Conservation (phyloP, 1,140 invertebrate species). For the Parapsyche elsis region DNA sequence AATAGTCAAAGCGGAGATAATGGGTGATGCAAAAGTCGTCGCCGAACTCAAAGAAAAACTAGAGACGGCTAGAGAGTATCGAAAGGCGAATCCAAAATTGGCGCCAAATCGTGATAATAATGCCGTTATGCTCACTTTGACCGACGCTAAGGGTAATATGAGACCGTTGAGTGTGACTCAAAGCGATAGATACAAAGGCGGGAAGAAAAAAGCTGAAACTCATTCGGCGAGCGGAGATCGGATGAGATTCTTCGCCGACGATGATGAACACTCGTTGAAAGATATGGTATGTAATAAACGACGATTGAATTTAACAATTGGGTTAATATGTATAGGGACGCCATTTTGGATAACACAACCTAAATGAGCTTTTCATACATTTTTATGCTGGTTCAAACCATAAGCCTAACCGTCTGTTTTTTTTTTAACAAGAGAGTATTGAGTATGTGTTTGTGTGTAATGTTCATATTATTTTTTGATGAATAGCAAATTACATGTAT, state of each 20-base stretch:
- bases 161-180: slow-evolving; percentile 67
- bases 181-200: slow-evolving; percentile 63
- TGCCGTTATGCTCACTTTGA: slow-evolving; percentile 78
- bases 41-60: slow-evolving; percentile 80
- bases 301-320: too few relatives aligned
- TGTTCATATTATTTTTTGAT: too few relatives aligned
- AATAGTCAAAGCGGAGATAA: slow-evolving; percentile 90
- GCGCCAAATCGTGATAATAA: slow-evolving; percentile 62
- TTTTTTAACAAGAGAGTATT: too few relatives aligned
- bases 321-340: too few relatives aligned
- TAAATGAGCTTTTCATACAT: too few relatives aligned
- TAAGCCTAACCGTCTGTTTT: too few relatives aligned
- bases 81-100: slow-evolving; percentile 63
- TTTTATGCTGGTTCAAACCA: too few relatives aligned
- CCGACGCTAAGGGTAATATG: slow-evolving; percentile 74
- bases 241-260: slow-evolving; percentile 88
- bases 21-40: slow-evolving; percentile 80
- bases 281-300: slow-evolving; percentile 76
- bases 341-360: too few relatives aligned
- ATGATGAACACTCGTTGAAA: slow-evolving; percentile 88
- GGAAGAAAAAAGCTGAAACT: slow-evolving; percentile 75
- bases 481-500: too few relatives aligned
- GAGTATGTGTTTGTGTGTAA: too few relatives aligned
- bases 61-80: slow-evolving; percentile 73
- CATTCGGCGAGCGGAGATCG: slow-evolving; percentile 78